Evolutionary conservation across 1,140 invertebrate species (phyloP), one percentile per base, ranked within the genome.

Genomic region (Onthophagus taurus): DNA sequence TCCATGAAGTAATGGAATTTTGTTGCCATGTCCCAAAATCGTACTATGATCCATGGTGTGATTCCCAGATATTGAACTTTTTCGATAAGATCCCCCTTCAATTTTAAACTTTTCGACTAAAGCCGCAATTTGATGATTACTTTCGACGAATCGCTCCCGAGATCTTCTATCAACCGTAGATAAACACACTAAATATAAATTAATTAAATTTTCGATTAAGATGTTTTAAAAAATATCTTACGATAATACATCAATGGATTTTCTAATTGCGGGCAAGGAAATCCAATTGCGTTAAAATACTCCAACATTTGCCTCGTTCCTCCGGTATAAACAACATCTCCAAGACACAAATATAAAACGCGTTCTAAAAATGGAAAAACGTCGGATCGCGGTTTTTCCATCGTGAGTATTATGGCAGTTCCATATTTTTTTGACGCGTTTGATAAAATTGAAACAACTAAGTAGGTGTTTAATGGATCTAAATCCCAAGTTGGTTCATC

Each of bases 211-310:
- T 12, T 4, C 19, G 8, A 19, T 34, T 44, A 31, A 42, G 36
- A 36, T 2, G 35, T 36, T 20, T 18, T 8, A 17, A 5, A 12
- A 7, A 5, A 44, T 23, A 37, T 77, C 85, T 81, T 72, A 89
- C 85, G 67, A 63, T 93, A 93, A 67, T 93, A 94, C 87, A 92
- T 93, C 0, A 94, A 66, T 0, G 89, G 89, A 64, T 93, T 93
- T 63, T 93, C 89, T 31, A 92, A 63, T 61, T 92, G 85, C 1
- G 89, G 89, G 67, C 90, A 94, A 0, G 90, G 89, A 59, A 93
- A 94, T 6, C 89, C 89, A 51, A 94, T 89, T 33, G 79, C 83
- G 23, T 85, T 79, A 60, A 93, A 94, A 59, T 94, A 94, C 53
- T 93, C 89, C 31, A 94, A 65, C 76, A 93, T 86, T 53, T 85